Evolutionary conservation across 1,140 invertebrate genomes (phyloP), one percentile per base, ranked within the genome.

Genomic region (Scaptomyza hsui): DNA sequence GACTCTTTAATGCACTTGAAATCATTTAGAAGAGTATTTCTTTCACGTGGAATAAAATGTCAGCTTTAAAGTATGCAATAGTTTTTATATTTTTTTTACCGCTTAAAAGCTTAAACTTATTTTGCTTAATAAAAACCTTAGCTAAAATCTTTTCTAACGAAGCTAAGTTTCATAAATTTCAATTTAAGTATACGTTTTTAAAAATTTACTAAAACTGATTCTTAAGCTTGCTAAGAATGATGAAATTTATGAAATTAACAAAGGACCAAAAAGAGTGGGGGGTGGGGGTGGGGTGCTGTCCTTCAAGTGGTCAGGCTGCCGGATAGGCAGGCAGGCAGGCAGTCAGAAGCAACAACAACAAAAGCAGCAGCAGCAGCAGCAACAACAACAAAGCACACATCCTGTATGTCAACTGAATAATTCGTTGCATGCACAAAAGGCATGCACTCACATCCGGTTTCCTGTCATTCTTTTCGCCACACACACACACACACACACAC

Each of bases 401-500:
- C 82, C 82, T 81, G 82, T 75, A 75, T 86, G 82, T 86, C 82
- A 86, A 86, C 82, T 88, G 82, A 88, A 88, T 88, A 86, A 85
- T 86, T 88, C 78, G 83, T 89, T 88, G 78, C 78, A 89, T 89
- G 83, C 82, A 88, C 82, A 88, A 88, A 88, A 88, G 81, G 78
- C 82, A 85, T 85, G 81, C 81, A 88, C 78, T 86, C 81, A 88
- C 82, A 88, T 88, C 82, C 82, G 83, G 82, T 88, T 88, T 88
- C 82, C 82, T 88, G 82, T 88, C 82, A 88, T 88, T 86, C 82
- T 82, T 86, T 88, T 88, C 72, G 60, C 78, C 64, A 67, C 62
- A 70, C 59, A 83, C 12, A 37, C 32, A 35, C 32, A 37, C 32
- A 37, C 32, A 37, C 7, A 9, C 26, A 29, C 7, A 9, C 32